Percentiles rank a stretch among this genome's conserved stretches.
These are phyloP conservation scores for Pentamera pediparva DNA, from an alignment of 53 echinoderm and acorn worm genomes.

Conservation along the genomic window DNA sequence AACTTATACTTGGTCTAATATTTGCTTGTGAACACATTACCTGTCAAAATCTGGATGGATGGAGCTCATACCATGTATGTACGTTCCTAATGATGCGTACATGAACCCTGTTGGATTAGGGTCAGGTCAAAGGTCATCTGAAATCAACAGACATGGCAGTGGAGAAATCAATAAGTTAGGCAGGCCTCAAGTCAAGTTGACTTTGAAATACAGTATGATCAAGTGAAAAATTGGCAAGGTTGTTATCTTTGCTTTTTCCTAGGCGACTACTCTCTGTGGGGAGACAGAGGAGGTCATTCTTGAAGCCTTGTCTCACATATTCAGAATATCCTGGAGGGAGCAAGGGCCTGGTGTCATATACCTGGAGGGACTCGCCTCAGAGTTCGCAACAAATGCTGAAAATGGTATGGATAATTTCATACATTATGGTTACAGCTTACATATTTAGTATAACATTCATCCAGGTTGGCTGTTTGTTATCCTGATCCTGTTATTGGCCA, in stretches of 20 bases:
- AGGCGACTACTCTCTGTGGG: slow-evolving; percentile 40
- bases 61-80: too few species aligned
- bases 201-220: too few species aligned
- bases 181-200: too few species aligned
- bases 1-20: too few species aligned
- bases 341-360: slow-evolving; percentile 72
- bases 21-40: too few species aligned
- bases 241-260: neutral
- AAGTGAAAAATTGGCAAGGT: too few species aligned
- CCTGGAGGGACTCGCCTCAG: slow-evolving; percentile 69
- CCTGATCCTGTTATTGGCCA: neutral
- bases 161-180: too few species aligned
- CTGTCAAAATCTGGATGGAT: too few species aligned
- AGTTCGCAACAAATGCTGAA: slow-evolving; percentile 75
- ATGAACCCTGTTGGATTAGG: too few species aligned
- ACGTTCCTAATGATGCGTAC: too few species aligned
- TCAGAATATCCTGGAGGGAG: slow-evolving; percentile 93
- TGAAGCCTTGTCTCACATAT: slow-evolving; percentile 62
- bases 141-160: too few species aligned
- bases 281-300: slow-evolving; percentile 70
- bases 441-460: neutral
- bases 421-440: neutral
- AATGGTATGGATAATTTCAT: slow-evolving; percentile 55
- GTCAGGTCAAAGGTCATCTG: too few species aligned
- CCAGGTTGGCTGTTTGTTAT: neutral